Percentiles rank a stretch among this genome's conserved stretches.
Conservation (phyloP, 2,113 vertebrate species). For the Tursiops truncatus region DNA sequence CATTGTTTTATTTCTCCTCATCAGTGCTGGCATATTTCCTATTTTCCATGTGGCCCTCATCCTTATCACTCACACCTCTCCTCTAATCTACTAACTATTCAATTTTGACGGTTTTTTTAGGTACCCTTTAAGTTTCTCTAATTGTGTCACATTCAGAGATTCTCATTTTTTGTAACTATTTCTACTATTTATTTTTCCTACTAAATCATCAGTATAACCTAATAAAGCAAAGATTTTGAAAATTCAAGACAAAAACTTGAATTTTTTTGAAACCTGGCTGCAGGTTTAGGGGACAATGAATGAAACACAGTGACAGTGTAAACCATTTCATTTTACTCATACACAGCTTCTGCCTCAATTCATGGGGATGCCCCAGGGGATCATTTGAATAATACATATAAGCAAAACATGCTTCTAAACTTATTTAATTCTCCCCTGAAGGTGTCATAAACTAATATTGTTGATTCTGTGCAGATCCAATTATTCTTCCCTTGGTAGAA, state of each 20-base stretch:
- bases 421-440: background rate
- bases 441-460: conserved; percentile 37
- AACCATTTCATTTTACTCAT: background rate
- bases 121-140: background rate
- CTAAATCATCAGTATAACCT: background rate
- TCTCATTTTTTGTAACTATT: background rate
- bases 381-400: background rate
- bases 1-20: background rate
- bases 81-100: background rate
- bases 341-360: background rate
- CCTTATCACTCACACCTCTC: background rate
- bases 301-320: background rate
- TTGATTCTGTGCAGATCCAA: background rate
- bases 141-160: background rate
- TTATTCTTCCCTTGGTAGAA: conserved; percentile 31
- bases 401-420: background rate
- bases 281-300: background rate
- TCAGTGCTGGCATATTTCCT: background rate
- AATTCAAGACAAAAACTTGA: background rate
- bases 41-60: background rate
- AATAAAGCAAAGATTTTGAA: background rate
- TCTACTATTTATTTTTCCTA: background rate
- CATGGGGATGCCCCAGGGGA: background rate
- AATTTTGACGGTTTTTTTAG: background rate
- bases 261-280: background rate